Evolutionary conservation across 2,797 vertebrate species (phyloP), one percentile per base, ranked within the genome.

Genomic region (Anas bernieri): DNA sequence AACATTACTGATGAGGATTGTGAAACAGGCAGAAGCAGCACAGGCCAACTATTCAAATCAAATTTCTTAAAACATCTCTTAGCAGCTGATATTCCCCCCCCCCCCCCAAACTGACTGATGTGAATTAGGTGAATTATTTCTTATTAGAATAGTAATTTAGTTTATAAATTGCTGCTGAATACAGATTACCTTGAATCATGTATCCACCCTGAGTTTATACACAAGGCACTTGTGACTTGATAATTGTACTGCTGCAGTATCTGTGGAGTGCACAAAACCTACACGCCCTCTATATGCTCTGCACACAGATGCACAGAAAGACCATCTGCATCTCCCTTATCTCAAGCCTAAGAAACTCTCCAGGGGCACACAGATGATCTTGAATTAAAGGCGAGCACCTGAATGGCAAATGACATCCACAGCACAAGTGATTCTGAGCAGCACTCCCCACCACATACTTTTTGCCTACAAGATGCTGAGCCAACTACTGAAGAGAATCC

Each of bases 71-170:
- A 88, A n/a, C 26, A 74, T 12, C 5, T 64, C 54, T 37, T 43
- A 46, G 25, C 12, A 81, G 31, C 23, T 0, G 17, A 4, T n/a
- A 4, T n/a, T 11, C 46, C 6, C 39, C 8, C 59, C 6, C 28
- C 41, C 6, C 39, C 8, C 35, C 23, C 33, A 56, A 22, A 67
- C 16, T 33, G 10, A 64, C 6, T 55, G 31, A 8, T 48, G 15
- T 41, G 48, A 50, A 23, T 50, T 50, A 31, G 0, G 0, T 13
- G 4, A 88, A 35, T 55, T 75, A 58, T 22, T 63, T 76, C 30
- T 30, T 58, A 31, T 30, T 17, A 70, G 9, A 91, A 76, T 30
- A 11, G 7, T 3, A 75, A 64, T 21, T 35, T n/a, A 20, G 33
- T 43, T 79, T 37, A 54, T 10, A 80, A 86, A 70, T 3, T 80